Percentiles rank a stretch among this genome's conserved stretches.
phyloP scores from a whole-genome alignment of 2,113 vertebrate species.

The Neogale vison region DNA sequence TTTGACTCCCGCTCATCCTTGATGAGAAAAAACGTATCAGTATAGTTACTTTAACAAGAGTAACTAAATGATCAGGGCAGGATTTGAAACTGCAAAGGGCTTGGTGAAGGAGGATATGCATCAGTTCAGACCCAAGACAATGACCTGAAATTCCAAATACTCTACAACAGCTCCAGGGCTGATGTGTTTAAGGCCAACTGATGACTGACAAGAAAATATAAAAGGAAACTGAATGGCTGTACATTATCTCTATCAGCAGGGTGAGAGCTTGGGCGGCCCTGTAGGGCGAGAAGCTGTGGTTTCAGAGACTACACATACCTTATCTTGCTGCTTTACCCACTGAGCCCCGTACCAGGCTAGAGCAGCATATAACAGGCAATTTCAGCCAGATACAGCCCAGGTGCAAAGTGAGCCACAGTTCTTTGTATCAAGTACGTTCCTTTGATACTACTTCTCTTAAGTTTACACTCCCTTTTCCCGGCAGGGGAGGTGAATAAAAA shows the following conservation, averaged over 20 bases:
- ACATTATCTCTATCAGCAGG: slow-evolving; percentile 1
- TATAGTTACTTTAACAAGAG: neutral
- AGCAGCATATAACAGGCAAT: slow-evolving; percentile 18
- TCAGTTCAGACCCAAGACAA: neutral
- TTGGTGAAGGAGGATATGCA: neutral
- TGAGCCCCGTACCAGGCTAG: neutral
- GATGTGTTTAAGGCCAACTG: neutral
- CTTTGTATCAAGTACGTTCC: neutral
- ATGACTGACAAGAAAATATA: neutral
- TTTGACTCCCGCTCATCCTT: neutral
- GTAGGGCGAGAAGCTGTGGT: neutral
- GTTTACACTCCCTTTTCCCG: slow-evolving; percentile 46
- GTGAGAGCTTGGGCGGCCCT: neutral
- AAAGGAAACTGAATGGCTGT: neutral
- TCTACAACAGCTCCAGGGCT: neutral
- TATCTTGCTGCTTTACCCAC: neutral
- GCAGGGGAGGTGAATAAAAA: slow-evolving; percentile 39
- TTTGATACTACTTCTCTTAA: slow-evolving; percentile 48
- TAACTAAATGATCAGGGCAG: neutral
- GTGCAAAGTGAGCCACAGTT: neutral
- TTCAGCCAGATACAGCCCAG: slow-evolving; percentile 20
- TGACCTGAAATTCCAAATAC: neutral
- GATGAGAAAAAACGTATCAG: neutral
- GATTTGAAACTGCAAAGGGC: neutral
- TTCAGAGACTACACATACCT: neutral